Evolutionary conservation across 2,888 invertebrate genomes (phyloP), one percentile per base, ranked within the genome.

Genomic region (Escarpia spicata): DNA sequence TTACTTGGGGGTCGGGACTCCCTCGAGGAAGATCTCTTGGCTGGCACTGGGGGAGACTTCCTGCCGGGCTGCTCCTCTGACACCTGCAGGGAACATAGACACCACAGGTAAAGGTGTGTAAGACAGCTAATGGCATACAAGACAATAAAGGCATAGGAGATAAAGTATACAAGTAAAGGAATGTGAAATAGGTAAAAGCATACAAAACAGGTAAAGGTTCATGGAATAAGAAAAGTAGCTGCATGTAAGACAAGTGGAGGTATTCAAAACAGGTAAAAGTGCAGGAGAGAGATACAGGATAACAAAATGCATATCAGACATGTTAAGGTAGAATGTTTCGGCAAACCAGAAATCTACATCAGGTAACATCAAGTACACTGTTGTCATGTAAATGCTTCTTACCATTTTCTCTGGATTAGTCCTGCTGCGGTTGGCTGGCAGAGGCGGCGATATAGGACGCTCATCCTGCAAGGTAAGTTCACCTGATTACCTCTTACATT

Each of bases 21-120:
- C 44, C 92, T 92, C 6, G 93, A 93, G 45, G 91, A 92, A 31
- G 92, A 43, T 91, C 92, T 43, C 37, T 92, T 91, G 90, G 92
- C 92, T 15, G 93, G 93, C 19, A 92, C 90, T 1, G 93, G 93
- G 44, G 93, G 95, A 12, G 95, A 94, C 31, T 58, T 91, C n/a
- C 19, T 92, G 26, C 93, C 60, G 44, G 89, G 89, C 43, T 92
- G 90, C 90, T 43, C 90, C n/a, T 44, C 91, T 89, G 89, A 58
- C 26, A 75, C 75, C 75, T 75, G 26, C n/a, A 75, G 19, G 26
- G 75, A 26, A 26, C 26, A 75, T n/a, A 75, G 19, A 75, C 15
- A 26, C 6, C 19, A 75, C 75, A 75, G 75, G 75, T 26, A n/a
- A 75, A 75, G 75, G 52, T 12, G 12, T 52, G 12, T 12, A 3